A percentile compares a stretch with the other conserved stretches of the same genome.
phyloP scores from a whole-genome alignment of 2,888 invertebrate species.

The Stenurella melanura region DNA sequence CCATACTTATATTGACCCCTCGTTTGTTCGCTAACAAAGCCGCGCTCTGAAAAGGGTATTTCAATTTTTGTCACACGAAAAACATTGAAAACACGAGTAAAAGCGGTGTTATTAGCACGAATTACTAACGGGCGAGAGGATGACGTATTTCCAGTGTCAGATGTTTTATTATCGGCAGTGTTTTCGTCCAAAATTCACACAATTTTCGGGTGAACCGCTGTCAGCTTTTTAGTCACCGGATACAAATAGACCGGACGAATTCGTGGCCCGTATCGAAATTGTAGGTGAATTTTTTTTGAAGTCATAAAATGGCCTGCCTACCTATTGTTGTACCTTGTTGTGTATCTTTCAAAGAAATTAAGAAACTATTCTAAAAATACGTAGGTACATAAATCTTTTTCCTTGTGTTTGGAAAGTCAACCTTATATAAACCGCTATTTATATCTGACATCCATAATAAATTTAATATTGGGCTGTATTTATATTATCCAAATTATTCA shows the following conservation, averaged over 20 bases:
- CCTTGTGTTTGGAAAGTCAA: no score
- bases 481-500: no score
- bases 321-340: no score
- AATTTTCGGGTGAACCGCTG: not conserved
- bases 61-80: conserved; percentile 2
- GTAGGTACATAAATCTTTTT: no score
- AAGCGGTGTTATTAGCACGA: not conserved
- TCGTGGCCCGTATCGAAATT: not conserved
- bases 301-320: no score
- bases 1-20: not conserved
- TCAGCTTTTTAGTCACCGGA: not conserved
- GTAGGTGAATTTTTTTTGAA: not conserved
- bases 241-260: not conserved
- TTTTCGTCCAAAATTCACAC: not conserved
- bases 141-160: not conserved
- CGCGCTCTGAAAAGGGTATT: not conserved
- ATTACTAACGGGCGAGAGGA: not conserved
- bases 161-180: not conserved
- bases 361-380: no score
- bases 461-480: no score
- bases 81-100: conserved; percentile 3
- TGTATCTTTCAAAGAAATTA: no score
- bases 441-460: no score
- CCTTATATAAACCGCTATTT: no score
- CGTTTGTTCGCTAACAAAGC: not conserved